phyloP scores from a whole-genome alignment of 2,113 vertebrate genomes.

The Centropus bengalensis region DNA sequence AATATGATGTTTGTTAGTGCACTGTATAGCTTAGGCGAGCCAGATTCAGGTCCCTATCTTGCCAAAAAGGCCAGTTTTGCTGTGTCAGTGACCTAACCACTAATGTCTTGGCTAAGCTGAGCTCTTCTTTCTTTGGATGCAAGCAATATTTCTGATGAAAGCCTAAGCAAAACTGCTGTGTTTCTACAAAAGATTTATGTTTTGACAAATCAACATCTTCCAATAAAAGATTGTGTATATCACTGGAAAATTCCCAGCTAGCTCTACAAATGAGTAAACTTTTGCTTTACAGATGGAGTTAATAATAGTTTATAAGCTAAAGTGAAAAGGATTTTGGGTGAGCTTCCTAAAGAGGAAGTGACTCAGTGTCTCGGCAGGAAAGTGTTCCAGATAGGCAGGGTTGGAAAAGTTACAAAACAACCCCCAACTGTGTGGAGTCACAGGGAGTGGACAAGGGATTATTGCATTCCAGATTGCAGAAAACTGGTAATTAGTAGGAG shows the following conservation, averaged over 20 bases:
- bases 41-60: background rate
- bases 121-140: conserved; percentile 17
- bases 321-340: conserved; percentile 67
- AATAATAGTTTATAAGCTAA: conserved; percentile 66
- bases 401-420: conserved; percentile 60
- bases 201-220: conserved; percentile 50
- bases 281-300: conserved; percentile 64
- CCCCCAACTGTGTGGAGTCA: conserved; percentile 24
- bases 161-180: conserved; percentile 11
- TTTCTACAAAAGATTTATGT: conserved; percentile 50
- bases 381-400: conserved; percentile 66
- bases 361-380: conserved; percentile 71
- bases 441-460: conserved; percentile 47
- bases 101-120: conserved; percentile 10
- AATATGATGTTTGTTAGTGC: background rate
- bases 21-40: background rate
- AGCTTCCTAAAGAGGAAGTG: conserved; percentile 71
- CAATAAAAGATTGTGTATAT: background rate
- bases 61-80: background rate
- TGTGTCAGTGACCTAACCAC: background rate
- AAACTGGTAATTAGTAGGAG: background rate
- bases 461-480: conserved; percentile 2
- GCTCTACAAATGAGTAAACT: conserved; percentile 50
- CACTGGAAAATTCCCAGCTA: conserved; percentile 62
- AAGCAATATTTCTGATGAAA: conserved; percentile 36